phyloP scores from a whole-genome alignment of 2,113 vertebrate species.

The Eidolon helvum region DNA sequence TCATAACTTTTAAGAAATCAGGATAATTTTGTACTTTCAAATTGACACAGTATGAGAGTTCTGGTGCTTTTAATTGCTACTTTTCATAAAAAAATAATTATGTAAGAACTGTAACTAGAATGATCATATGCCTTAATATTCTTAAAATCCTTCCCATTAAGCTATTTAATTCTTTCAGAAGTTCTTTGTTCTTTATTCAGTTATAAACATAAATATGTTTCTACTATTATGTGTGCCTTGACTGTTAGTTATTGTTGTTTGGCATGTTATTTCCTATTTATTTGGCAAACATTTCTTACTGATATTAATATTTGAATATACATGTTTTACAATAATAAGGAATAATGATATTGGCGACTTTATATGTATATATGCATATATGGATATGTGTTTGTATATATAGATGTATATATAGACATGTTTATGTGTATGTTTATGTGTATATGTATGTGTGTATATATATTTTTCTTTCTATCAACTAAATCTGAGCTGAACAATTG shows the following conservation, averaged over 20 bases:
- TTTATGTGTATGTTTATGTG: too few species aligned
- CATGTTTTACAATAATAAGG: background rate
- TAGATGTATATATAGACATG: too few species aligned
- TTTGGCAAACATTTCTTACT: background rate
- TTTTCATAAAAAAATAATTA: background rate
- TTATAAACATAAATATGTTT: background rate
- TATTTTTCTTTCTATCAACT: background rate
- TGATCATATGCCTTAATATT: background rate
- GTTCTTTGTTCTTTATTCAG: background rate
- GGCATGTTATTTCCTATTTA: background rate
- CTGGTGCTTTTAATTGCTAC: background rate
- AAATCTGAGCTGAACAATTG: background rate
- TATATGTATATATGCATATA: background rate
- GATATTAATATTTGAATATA: background rate
- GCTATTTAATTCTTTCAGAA: background rate
- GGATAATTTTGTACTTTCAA: background rate
- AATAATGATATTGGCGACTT: background rate
- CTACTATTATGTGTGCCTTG: background rate
- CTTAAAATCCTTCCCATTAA: background rate
- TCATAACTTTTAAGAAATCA: background rate
- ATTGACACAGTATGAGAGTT: background rate
- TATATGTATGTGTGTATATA: background rate
- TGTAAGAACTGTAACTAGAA: background rate
- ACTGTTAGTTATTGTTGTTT: background rate
- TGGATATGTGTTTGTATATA: background rate